These are phyloP conservation scores for Budorcas taxicolor DNA, from an alignment of 2,113 vertebrate genomes.

Conservation along the genomic window DNA sequence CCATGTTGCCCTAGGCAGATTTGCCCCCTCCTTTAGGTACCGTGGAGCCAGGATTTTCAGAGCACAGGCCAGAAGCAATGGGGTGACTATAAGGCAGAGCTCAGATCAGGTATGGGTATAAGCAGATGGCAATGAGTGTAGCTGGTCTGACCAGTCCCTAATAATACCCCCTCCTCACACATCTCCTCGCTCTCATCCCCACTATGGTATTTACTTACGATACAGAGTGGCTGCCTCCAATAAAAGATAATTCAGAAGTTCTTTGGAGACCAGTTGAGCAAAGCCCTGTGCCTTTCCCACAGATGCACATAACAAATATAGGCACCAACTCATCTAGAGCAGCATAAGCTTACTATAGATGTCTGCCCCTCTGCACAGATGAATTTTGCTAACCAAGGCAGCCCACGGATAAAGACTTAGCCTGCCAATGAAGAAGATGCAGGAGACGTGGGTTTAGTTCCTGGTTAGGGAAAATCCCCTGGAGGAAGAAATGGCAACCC, in stretches of 20 bases:
- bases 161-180: background rate
- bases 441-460: background rate
- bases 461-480: background rate
- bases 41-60: background rate
- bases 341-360: background rate
- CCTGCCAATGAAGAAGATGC: background rate
- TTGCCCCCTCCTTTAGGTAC: background rate
- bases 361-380: background rate
- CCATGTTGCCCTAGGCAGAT: background rate
- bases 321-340: too few species aligned
- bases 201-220: background rate
- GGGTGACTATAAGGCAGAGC: background rate
- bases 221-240: background rate
- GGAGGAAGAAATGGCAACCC: background rate
- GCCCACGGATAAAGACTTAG: background rate
- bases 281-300: background rate
- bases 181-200: background rate
- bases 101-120: background rate
- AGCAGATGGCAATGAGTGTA: background rate
- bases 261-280: background rate
- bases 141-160: background rate
- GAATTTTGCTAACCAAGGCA: background rate
- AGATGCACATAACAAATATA: background rate
- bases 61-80: background rate
- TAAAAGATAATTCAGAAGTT: background rate